Base-by-base conservation (phyloP, 2,888 invertebrate species). In the Polyploca ridens region DNA sequence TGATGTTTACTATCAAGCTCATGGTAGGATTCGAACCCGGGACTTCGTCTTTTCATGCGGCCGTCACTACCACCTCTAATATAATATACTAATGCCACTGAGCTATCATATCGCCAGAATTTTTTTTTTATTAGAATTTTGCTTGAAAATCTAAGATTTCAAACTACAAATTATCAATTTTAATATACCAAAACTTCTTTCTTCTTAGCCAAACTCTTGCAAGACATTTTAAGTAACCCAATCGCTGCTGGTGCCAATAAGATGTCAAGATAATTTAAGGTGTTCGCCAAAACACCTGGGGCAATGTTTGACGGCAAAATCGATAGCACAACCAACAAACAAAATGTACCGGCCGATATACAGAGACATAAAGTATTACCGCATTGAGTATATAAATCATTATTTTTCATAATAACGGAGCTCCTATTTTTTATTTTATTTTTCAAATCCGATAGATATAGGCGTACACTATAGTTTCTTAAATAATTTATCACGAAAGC, bases 261-360 rank as follows among this genome's bases (percentile, higher is more conserved):
- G 88, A 83, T 78, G 86, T 85, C 87, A 81, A 88, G 89, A 90
- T 89, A 87, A 88, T 88, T 89, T 86, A 81, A 83, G 83, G 77
- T 76, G 81, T 72, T 80, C 78, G 66, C 71, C 64, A 65, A 76
- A 83, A 74, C 92, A 90, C 90, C 91, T 92, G 91, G 70, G 85
- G 71, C 81, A 64, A 76, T 76, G 70, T 82, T 85, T 82, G 87
- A 85, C 85, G 75, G 54, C 80, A 62, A 81, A 89, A 89, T 90
- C 89, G 83, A 90, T 89, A 77, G 63, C 63, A 71, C 71, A 73
- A 77, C n/a, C n/a, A n/a, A n/a, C n/a, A n/a, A n/a, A n/a, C 76
- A 80, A 78, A 78, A 78, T 74, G 71, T 73, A 65, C 66, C 33
- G 61, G 41, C 65, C 66, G 63, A n/a, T 38, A 41, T 16, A 16